phyloP scores from a whole-genome alignment of 2,888 invertebrate genomes.

The Drosophila tripunctata region DNA sequence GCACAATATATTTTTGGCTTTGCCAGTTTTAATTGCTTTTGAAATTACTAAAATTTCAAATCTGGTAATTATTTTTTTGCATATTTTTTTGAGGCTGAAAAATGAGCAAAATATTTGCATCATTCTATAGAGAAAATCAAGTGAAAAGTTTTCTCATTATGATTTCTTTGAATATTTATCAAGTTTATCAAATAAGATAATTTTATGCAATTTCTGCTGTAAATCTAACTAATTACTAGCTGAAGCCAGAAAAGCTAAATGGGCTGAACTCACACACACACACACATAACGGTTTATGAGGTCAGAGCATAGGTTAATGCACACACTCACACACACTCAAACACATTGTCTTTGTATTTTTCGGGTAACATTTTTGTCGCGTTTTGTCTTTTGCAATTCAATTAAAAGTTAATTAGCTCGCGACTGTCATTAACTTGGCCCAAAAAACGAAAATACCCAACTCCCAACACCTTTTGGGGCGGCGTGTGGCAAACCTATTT shows the following conservation, averaged over 20 bases:
- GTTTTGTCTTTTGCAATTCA: conserved; percentile 57
- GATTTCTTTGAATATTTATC: background rate
- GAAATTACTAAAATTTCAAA: no score
- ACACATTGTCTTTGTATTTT: conserved; percentile 24
- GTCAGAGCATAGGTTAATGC: conserved; percentile 22
- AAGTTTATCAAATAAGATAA: background rate
- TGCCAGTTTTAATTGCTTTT: no score
- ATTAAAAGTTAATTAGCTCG: conserved; percentile 64
- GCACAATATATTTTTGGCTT: no score
- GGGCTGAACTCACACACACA: conserved; percentile 11
- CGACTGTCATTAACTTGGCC: conserved; percentile 52
- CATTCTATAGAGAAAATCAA: background rate
- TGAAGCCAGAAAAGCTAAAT: conserved; percentile 28
- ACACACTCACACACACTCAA: conserved; percentile 7
- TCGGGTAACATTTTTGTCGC: conserved; percentile 33
- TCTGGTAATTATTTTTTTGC: no score
- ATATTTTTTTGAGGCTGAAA: no score
- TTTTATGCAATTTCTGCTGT: background rate
- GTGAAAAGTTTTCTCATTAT: background rate
- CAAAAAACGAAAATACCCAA: conserved; percentile 5
- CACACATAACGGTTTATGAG: no score
- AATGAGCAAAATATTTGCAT: background rate
- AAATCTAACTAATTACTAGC: conserved; percentile 12
- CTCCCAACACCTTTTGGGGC: conserved; percentile 2
- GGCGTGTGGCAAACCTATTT: conserved; percentile 23